Evolutionary conservation across 2,113 vertebrate genomes (phyloP), one percentile per base, ranked within the genome.

Genomic region (Corythoichthys intestinalis): DNA sequence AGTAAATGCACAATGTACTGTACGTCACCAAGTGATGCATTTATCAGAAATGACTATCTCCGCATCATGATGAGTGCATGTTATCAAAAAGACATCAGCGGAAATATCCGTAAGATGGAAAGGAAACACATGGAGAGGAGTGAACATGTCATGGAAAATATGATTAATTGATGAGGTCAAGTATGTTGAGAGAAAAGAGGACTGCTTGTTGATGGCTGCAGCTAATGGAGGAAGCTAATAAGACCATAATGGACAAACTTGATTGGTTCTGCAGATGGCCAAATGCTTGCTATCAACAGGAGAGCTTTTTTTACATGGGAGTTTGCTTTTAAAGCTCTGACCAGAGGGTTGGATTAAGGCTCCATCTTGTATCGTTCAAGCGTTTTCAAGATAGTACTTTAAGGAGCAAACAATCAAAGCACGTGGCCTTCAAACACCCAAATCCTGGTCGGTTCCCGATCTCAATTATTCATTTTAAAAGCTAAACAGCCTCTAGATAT

Each of bases 91-190:
- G 76, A 67, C 53, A 57, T 81, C 78, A 68, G 61, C 64, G 61
- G 77, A 81, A 77, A 77, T 28, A 61, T 67, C 68, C 5, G 11
- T 50, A 56, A 81, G 77, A 86, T 76, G 78, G 72, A 76, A 73
- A 78, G 68, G 69, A 70, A 74, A 48, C 48, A 71, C 68, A 41
- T 38, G 58, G 60, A 54, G 59, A 4, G 71, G 72, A 80, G 37
- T 20, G 68, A 75, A 81, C 67, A 79, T 79, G 86, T 69, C 75
- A 81, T 81, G 85, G 83, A 84, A 86, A 87, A 68, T 41, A 41
- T 75, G 78, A 86, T 85, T 83, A 86, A 88, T 74, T 78, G 79
- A 82, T 62, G 61, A 75, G 82, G 82, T 90, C 76, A 88, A 85
- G 73, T 73, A 66, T 6, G 39, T 72, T 76, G 72, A 77, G 79